A percentile compares a stretch with the other conserved stretches of the same genome.
Evolutionary conservation across 2,113 vertebrate genomes (phyloP).

Genomic region (Dromiciops gliroides): DNA sequence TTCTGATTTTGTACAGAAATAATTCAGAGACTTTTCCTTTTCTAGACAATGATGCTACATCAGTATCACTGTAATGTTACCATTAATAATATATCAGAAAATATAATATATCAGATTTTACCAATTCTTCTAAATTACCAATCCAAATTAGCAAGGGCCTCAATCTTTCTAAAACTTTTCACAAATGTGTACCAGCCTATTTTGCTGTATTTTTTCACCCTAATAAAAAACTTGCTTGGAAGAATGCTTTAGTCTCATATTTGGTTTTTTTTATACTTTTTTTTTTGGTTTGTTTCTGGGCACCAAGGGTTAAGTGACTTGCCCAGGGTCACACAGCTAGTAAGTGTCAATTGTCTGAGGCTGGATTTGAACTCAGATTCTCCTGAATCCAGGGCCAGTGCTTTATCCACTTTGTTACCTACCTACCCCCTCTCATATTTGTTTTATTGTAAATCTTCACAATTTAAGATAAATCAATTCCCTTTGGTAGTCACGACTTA

Average conservation of each 20-base stretch:
- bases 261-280: too few species aligned
- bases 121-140: conserved; percentile 9
- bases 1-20: background rate
- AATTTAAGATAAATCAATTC: background rate
- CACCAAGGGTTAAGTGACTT: too few species aligned
- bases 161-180: background rate
- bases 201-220: conserved; percentile 14
- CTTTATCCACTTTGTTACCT: too few species aligned
- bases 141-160: background rate
- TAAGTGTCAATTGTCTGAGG: too few species aligned
- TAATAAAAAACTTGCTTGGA: background rate
- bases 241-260: conserved; percentile 5
- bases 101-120: conserved; percentile 2
- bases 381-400: too few species aligned
- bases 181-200: background rate
- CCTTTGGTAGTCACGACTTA: conserved; percentile 31
- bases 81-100: background rate
- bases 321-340: too few species aligned
- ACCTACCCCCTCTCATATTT: conserved; percentile 15
- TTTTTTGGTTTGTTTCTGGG: too few species aligned
- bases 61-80: background rate
- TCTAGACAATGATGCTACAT: background rate
- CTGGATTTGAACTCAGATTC: too few species aligned
- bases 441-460: conserved; percentile 23
- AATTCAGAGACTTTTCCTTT: conserved; percentile 12